Percentiles rank a stretch among this genome's conserved stretches.
Conservation (phyloP, 2,888 invertebrate genomes). For the Barypeithes pellucidus region DNA sequence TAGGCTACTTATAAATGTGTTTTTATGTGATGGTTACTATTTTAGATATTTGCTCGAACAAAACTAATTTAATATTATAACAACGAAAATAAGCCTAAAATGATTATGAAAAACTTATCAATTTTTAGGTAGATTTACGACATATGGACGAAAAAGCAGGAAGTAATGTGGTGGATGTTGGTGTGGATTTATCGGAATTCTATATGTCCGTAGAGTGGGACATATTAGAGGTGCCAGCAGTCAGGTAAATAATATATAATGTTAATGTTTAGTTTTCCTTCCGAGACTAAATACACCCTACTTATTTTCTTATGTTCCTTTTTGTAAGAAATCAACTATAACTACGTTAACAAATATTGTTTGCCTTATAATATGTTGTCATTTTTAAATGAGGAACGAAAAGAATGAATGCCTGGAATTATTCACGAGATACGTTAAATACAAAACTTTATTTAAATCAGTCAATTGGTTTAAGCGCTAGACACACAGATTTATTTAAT, state of each 20-base stretch:
- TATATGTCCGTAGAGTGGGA: slow-evolving; percentile 99
- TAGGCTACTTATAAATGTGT: slow-evolving; percentile 57
- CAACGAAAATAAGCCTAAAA: slow-evolving; percentile 2
- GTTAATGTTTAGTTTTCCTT: no score
- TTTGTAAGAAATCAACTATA: no score
- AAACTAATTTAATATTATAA: slow-evolving; percentile 8
- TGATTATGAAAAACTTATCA: slow-evolving; percentile 24
- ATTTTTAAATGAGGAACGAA: no score
- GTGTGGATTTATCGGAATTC: slow-evolving; percentile 97
- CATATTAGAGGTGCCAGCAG: slow-evolving; percentile 95
- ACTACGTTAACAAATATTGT: no score
- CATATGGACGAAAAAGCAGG: slow-evolving; percentile 94
- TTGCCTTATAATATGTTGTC: no score
- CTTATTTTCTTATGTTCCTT: no score
- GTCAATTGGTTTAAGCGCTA: no score
- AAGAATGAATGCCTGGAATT: no score
- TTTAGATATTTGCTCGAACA: slow-evolving; percentile 32
- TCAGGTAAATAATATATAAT: slow-evolving; percentile 77
- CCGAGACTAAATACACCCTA: background rate
- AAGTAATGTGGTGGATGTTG: slow-evolving; percentile 92
- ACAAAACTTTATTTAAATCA: no score
- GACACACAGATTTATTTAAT: no score
- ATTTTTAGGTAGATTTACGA: slow-evolving; percentile 87
- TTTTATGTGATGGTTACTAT: slow-evolving; percentile 44
- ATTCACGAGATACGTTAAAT: no score